Conservation (phyloP, 2,113 vertebrate genomes). For the Sinocyclocheilus maitianheensis region DNA sequence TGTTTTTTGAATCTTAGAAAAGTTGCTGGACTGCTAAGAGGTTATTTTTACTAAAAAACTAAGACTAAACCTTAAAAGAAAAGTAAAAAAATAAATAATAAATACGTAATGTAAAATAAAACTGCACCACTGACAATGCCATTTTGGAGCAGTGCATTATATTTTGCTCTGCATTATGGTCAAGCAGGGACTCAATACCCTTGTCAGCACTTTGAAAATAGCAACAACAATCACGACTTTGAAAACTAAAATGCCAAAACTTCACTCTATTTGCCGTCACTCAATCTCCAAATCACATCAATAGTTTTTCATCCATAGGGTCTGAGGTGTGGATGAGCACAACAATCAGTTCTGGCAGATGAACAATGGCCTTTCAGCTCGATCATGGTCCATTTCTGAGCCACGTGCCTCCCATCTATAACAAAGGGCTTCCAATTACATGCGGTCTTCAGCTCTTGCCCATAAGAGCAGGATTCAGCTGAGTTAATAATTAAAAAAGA, state of each 20-base stretch:
- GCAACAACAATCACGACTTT: background rate
- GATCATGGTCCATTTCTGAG: background rate
- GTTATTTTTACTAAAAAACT: background rate
- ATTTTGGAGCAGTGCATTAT: background rate
- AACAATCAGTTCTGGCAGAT: background rate
- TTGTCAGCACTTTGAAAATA: constrained; percentile 13
- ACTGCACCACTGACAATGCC: background rate
- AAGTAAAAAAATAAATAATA: too few species aligned
- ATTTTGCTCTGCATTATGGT: background rate
- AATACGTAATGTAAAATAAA: background rate
- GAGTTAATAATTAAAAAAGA: background rate
- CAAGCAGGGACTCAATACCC: constrained; percentile 2
- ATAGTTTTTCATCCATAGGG: background rate
- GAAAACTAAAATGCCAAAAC: constrained; percentile 2
- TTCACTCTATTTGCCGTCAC: background rate
- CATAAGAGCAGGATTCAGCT: background rate
- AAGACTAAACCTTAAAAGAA: too few species aligned
- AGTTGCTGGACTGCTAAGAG: background rate
- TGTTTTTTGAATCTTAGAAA: background rate
- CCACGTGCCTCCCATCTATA: background rate
- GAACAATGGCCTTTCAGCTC: background rate
- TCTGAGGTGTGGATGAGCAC: background rate
- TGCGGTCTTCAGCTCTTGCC: background rate
- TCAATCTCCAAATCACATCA: constrained; percentile 11
- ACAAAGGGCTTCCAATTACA: constrained; percentile 17